These are phyloP conservation scores for Erithacus rubecula DNA, from an alignment of 2,797 vertebrate genomes.

Conservation along the genomic window DNA sequence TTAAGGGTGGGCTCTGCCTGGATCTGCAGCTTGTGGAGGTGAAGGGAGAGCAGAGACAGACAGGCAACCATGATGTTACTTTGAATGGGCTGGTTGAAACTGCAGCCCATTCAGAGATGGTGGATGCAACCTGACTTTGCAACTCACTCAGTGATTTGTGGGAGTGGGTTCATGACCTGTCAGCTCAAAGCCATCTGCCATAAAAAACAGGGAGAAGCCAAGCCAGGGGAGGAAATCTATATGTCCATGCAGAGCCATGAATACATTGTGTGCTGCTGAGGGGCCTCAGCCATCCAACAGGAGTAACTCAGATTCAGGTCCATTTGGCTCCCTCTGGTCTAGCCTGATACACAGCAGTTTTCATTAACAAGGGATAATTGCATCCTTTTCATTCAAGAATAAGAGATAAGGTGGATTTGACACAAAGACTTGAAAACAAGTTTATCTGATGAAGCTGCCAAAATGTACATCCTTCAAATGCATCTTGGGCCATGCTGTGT, in stretches of 20 bases:
- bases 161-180: background rate
- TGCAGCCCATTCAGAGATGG: background rate
- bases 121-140: rapidly evolving
- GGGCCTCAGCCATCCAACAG: background rate
- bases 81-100: background rate
- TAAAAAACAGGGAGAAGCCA: background rate
- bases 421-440: background rate
- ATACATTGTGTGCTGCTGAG: background rate
- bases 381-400: background rate
- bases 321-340: background rate
- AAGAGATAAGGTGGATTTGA: background rate
- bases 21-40: background rate
- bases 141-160: background rate
- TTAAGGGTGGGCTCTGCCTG: background rate
- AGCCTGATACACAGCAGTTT: background rate
- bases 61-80: background rate
- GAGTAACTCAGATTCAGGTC: background rate
- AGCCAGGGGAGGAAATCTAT: background rate
- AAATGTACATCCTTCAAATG: background rate
- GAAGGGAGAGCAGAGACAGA: background rate
- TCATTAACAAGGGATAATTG: background rate
- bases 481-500: background rate
- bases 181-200: background rate
- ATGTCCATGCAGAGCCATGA: rapidly evolving
- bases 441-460: background rate